Percentiles rank a stretch among this genome's conserved stretches.
phyloP scores from a whole-genome alignment of 2,113 vertebrate genomes.

The Hoplias malabaricus region DNA sequence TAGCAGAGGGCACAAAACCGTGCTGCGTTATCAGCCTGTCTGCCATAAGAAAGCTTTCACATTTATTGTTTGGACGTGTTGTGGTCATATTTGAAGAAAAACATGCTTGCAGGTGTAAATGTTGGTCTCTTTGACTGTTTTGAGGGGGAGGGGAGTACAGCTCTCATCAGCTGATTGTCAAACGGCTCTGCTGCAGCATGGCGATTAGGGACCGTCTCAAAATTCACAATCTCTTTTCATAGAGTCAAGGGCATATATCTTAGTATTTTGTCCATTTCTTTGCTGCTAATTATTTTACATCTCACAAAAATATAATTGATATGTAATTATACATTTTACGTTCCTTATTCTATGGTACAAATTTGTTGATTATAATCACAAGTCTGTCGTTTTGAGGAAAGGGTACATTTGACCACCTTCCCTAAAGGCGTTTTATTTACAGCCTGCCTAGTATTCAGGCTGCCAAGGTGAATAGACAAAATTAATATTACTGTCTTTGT shows the following conservation, averaged over 20 bases:
- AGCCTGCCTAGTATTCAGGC: slow-evolving; percentile 56
- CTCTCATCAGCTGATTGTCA: slow-evolving; percentile 77
- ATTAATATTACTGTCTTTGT: slow-evolving; percentile 6
- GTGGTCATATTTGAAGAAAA: neutral
- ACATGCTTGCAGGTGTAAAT: slow-evolving; percentile 11
- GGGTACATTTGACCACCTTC: slow-evolving; percentile 30
- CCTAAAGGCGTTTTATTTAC: slow-evolving; percentile 61
- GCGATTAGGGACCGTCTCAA: slow-evolving; percentile 58
- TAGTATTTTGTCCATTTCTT: neutral
- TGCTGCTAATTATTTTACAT: too few relatives aligned
- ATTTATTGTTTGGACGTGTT: neutral
- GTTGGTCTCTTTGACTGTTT: slow-evolving; percentile 27
- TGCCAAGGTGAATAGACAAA: slow-evolving; percentile 50
- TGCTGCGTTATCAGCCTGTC: neutral
- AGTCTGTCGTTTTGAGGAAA: neutral
- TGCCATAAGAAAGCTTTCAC: neutral
- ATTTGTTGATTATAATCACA: neutral
- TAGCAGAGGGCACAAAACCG: too few relatives aligned
- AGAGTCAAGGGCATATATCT: neutral
- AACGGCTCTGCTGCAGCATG: slow-evolving; percentile 64
- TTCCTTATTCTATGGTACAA: too few relatives aligned
- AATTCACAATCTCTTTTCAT: neutral
- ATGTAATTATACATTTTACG: too few relatives aligned
- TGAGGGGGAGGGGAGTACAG: slow-evolving; percentile 44
- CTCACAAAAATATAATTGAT: too few relatives aligned